These are phyloP conservation scores for Cryptophagus acutangulus DNA, from an alignment of 2,888 invertebrate species.

Conservation along the genomic window DNA sequence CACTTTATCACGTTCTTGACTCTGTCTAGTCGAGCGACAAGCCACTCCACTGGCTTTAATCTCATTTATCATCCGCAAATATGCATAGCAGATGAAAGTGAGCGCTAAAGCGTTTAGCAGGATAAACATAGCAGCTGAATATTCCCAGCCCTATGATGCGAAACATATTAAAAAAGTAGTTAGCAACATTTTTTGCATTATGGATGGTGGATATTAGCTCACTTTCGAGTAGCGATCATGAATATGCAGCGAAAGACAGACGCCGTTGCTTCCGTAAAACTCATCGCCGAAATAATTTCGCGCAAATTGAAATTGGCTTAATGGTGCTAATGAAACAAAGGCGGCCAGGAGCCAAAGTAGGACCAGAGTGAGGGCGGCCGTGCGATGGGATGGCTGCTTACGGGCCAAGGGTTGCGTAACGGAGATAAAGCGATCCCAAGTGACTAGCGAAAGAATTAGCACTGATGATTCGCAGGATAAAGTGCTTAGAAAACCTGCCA, in stretches of 20 bases:
- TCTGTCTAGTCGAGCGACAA: constrained; percentile 55
- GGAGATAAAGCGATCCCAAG: constrained; percentile 58
- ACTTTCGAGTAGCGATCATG: constrained; percentile 58
- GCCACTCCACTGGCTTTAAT: constrained; percentile 55
- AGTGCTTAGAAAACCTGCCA: constrained; percentile 55
- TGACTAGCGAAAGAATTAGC: constrained; percentile 55
- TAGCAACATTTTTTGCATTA: not conserved
- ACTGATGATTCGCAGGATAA: constrained; percentile 60
- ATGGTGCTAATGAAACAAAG: constrained; percentile 49
- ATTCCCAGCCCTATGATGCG: constrained; percentile 54
- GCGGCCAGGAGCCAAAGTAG: constrained; percentile 52
- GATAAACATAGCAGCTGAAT: constrained; percentile 56
- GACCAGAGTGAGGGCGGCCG: constrained; percentile 49
- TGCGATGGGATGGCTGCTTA: constrained; percentile 45
- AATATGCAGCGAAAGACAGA: constrained; percentile 57
- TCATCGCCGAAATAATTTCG: constrained; percentile 52
- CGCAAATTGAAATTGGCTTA: constrained; percentile 41
- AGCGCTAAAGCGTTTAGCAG: constrained; percentile 54
- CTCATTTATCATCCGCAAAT: constrained; percentile 54
- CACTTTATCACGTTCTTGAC: constrained; percentile 53
- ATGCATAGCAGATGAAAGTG: constrained; percentile 55
- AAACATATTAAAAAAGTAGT: not conserved
- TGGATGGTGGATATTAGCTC: constrained; percentile 19
- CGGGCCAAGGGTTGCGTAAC: constrained; percentile 54
- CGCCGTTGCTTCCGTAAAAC: constrained; percentile 58